Percentiles rank a stretch among this genome's conserved stretches.
These are phyloP conservation scores for Nibea coibor DNA, from an alignment of 2,113 vertebrate genomes.

Conservation along the genomic window DNA sequence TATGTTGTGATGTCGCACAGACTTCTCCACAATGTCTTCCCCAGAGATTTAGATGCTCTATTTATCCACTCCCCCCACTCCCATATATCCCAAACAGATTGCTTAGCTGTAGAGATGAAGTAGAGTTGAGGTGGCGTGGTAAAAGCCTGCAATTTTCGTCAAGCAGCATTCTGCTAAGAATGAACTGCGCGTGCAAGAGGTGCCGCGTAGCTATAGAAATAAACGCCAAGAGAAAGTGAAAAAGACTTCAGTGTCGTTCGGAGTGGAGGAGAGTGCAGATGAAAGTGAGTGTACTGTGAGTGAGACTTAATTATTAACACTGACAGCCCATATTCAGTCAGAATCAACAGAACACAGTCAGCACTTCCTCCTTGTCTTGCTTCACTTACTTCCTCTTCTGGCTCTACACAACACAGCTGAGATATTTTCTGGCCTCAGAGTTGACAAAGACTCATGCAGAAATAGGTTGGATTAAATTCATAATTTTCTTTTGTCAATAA, in stretches of 20 bases:
- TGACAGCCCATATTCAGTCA: conserved; percentile 47
- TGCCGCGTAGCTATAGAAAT: not conserved
- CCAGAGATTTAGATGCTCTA: conserved; percentile 36
- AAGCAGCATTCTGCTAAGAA: not conserved
- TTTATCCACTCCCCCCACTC: conserved; percentile 20
- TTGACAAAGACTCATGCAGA: conserved; percentile 11
- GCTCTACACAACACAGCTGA: conserved; percentile 17
- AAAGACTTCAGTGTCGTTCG: not conserved
- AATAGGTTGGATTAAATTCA: not conserved
- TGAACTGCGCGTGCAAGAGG: not conserved
- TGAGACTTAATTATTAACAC: conserved; percentile 53
- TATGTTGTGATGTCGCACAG: conserved; percentile 35
- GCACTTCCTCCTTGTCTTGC: conserved; percentile 67
- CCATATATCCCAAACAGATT: conserved; percentile 19
- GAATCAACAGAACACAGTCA: conserved; percentile 50
- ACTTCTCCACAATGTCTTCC: conserved; percentile 37
- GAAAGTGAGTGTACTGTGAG: conserved; percentile 22
- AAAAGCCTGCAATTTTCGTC: conserved; percentile 8
- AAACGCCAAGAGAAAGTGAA: too few relatives aligned
- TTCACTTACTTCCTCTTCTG: conserved; percentile 68
- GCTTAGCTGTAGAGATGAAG: conserved; percentile 29
- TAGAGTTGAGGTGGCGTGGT: not conserved
- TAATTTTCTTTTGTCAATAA: not conserved
- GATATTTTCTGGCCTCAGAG: conserved; percentile 33
- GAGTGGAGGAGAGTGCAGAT: not conserved